Base-by-base conservation (phyloP, 2,888 invertebrate species). In the Ophraella communa region DNA sequence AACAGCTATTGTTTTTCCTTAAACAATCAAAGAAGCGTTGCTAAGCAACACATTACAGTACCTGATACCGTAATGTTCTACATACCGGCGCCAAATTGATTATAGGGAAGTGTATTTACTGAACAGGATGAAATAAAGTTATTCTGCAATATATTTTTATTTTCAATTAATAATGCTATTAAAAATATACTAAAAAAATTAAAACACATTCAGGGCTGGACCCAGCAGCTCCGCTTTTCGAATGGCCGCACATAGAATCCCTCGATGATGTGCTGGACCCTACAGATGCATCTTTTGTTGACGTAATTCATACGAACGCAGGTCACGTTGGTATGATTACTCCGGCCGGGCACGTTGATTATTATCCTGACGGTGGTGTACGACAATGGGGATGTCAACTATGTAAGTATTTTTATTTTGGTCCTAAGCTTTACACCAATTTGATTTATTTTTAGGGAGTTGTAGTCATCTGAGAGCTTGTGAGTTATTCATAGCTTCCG, bases 351-450 rank as follows among this genome's bases (percentile, higher is more conserved):
- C 82, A 87, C 71, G 82, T 86, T 0, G 88, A 89, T 77, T 87
- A 86, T 76, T 88, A 87, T 78, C 85, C 87, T 4, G 88, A 88
- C 71, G 88, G 88, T 0, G 88, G 88, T 3, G 78, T 81, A 70
- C 71, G 75, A 1, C 88, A 88, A 71, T 86, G 86, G 1, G 87
- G 86, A 1, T 89, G 88, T 68, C 65, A 65, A 7, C 71, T 71
- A 53, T 78, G 80, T 79, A 73, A 77, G 74, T 75, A 39, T 55
- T 30, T 18, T 44, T 8, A 30, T 49, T 0, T 30, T 23, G n/a
- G n/a, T 45, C 18, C n/a, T 42, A 24, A 4, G 11, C 21, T 2
- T 21, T 33, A 47, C 17, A 11, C 11, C 14, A 42, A 11, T 7
- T 47, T 33, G n/a, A 14, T 64, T 47, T 62, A 21, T 49, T 74